Percentiles rank a stretch among this genome's conserved stretches.
These are phyloP conservation scores for Parus major DNA, from an alignment of 2,113 vertebrate genomes.

Conservation along the genomic window DNA sequence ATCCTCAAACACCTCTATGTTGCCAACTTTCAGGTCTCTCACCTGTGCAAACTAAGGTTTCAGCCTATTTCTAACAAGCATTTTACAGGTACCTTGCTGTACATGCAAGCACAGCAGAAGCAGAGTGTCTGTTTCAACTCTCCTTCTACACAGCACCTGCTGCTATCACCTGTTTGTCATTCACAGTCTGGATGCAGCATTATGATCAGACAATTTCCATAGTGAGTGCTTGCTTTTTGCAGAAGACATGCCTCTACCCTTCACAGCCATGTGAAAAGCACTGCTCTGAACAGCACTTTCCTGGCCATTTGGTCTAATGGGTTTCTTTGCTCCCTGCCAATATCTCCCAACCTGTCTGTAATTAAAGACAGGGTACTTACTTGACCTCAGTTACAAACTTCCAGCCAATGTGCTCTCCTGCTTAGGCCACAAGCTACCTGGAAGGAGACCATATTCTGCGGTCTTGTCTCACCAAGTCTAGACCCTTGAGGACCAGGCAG, in stretches of 20 bases:
- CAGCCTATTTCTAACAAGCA: not conserved
- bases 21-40: not conserved
- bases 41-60: not conserved
- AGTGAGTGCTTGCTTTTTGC: not conserved
- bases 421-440: not conserved
- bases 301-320: not conserved
- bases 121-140: not conserved
- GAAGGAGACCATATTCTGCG: not conserved
- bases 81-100: not conserved
- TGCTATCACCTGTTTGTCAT: not conserved
- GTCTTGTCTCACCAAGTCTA: not conserved
- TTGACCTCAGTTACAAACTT: not conserved
- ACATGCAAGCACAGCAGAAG: not conserved
- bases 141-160: not conserved
- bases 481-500: not conserved
- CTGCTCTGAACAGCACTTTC: not conserved
- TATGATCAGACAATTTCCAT: not conserved
- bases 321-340: not conserved
- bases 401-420: not conserved
- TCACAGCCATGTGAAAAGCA: not conserved
- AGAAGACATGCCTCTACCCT: not conserved
- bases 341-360: not conserved
- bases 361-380: not conserved
- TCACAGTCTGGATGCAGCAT: not conserved
- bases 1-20: not conserved